Evolutionary conservation across 2,888 invertebrate genomes (phyloP), one percentile per base, ranked within the genome.

Genomic region (Gastrophysa polygoni): DNA sequence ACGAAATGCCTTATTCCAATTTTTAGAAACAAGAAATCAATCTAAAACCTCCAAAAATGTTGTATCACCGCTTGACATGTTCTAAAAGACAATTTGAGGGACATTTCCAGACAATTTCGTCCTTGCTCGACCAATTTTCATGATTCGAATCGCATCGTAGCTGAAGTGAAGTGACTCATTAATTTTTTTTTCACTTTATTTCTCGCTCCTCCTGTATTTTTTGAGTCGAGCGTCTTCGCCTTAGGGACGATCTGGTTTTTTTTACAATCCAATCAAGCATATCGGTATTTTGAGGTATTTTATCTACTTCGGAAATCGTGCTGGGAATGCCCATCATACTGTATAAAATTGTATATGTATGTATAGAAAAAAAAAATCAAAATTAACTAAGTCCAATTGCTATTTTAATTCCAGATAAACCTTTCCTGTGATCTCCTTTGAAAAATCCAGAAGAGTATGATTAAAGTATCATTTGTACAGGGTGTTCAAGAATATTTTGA

Each of bases 301-400:
- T 24, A 10, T 62, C 59, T 66, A 59, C 61, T 50, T 51, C 48
- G 34, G 44, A 61, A 50, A 66, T 48, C 38, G 46, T 50, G 57
- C 49, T 59, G 47, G 20, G 47, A 46, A 63, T 64, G 63, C 44
- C 54, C 58, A 49, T 56, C 55, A 44, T 46, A 61, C 62, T 61
- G 59, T 52, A 62, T 64, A 68, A 67, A 38, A 68, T 63, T 72
- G 72, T 74, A 73, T 70, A 73, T 74, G 73, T 71, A 73, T 74
- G 72, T 73, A 74, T 73, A 74, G 69, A 71, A 67, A 70, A n/a
- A n/a, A n/a, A n/a, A 66, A 68, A 67, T 65, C 61, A 56, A 59
- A 59, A 64, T 61, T 38, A 38, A 38, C 38, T 38, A 14, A 38
- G 38, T 38, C n/a, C n/a, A 14, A 6, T 10, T 10, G 10, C 29